These are phyloP conservation scores for Metallyticus violacea DNA, from an alignment of 2,888 invertebrate genomes.

Conservation along the genomic window DNA sequence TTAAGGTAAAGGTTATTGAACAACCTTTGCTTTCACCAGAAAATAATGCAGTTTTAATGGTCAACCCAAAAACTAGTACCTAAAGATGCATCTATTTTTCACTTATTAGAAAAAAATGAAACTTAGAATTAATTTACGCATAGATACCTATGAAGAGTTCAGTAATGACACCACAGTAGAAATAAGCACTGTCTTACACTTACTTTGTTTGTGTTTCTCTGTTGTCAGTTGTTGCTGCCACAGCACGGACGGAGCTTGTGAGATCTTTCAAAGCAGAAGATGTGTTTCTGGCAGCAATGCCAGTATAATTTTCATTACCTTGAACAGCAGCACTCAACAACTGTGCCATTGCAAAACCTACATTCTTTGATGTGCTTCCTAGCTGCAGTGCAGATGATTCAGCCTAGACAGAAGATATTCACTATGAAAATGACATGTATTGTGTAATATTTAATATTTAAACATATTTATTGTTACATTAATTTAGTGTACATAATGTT, in stretches of 20 bases:
- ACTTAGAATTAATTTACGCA: too few species aligned
- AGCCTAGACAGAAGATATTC: slow-evolving; percentile 42
- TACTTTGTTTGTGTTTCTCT: slow-evolving; percentile 51
- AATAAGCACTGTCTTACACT: too few species aligned
- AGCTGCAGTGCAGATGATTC: slow-evolving; percentile 59
- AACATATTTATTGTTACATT: too few species aligned
- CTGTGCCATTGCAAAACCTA: slow-evolving; percentile 81
- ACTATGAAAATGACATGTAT: not conserved
- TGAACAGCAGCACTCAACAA: slow-evolving; percentile 81
- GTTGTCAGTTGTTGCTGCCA: slow-evolving; percentile 68
- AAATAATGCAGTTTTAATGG: too few species aligned
- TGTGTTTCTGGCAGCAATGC: slow-evolving; percentile 77
- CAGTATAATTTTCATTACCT: slow-evolving; percentile 76
- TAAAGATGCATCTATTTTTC: too few species aligned
- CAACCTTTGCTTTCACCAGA: too few species aligned
- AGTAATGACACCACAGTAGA: too few species aligned
- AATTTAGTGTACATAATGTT: too few species aligned
- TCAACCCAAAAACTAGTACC: too few species aligned
- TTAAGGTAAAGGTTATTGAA: too few species aligned
- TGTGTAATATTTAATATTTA: not conserved
- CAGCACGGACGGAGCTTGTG: slow-evolving; percentile 71
- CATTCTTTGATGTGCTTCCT: slow-evolving; percentile 65
- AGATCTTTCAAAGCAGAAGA: slow-evolving; percentile 73
- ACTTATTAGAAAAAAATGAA: too few species aligned
- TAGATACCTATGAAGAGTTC: too few species aligned